Evolutionary conservation across 2,888 invertebrate species (phyloP).

Genomic region (Prostheceraeus crozeri): DNA sequence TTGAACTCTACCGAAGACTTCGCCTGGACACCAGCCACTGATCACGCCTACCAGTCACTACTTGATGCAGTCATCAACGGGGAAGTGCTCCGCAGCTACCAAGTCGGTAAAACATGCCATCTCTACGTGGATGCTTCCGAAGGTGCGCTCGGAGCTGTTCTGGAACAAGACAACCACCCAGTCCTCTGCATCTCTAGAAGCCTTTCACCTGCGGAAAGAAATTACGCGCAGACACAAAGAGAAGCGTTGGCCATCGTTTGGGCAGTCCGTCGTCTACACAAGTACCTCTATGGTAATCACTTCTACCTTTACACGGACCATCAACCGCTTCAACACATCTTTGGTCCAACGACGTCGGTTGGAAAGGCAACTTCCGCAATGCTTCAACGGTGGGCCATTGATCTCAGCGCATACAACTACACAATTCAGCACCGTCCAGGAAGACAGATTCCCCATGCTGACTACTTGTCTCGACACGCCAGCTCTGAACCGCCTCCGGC

Average conservation of each 20-base stretch:
- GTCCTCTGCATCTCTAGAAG: not conserved
- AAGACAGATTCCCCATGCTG: slow-evolving; percentile 16
- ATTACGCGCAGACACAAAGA: slow-evolving; percentile 7
- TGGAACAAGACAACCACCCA: slow-evolving; percentile 21
- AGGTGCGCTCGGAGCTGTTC: slow-evolving; percentile 4
- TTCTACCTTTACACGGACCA: slow-evolving; percentile 10
- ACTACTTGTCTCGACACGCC: slow-evolving; percentile 21
- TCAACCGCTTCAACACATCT: slow-evolving; percentile 2
- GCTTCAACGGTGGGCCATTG: slow-evolving; percentile 23
- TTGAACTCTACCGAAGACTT: slow-evolving; percentile 1
- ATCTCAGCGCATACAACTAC: slow-evolving; percentile 23
- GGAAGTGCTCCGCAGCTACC: slow-evolving; percentile 3
- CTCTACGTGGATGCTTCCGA: slow-evolving; percentile 9
- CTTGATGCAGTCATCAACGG: slow-evolving; percentile 2
- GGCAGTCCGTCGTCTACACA: slow-evolving; percentile 2
- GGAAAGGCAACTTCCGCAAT: slow-evolving; percentile 10
- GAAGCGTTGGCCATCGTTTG: slow-evolving; percentile 21
- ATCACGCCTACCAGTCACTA: slow-evolving; percentile 1
- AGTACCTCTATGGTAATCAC: slow-evolving; percentile 16
- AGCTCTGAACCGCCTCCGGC: not conserved
- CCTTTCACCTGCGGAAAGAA: not conserved
- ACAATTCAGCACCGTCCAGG: slow-evolving; percentile 6
- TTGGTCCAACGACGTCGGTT: not conserved
- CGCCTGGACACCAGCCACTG: not conserved
- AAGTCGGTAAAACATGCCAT: not conserved